A percentile compares a stretch with the other conserved stretches of the same genome.
phyloP scores from a whole-genome alignment of 2,113 vertebrate species.

The Chamaetylas fuelleborni region DNA sequence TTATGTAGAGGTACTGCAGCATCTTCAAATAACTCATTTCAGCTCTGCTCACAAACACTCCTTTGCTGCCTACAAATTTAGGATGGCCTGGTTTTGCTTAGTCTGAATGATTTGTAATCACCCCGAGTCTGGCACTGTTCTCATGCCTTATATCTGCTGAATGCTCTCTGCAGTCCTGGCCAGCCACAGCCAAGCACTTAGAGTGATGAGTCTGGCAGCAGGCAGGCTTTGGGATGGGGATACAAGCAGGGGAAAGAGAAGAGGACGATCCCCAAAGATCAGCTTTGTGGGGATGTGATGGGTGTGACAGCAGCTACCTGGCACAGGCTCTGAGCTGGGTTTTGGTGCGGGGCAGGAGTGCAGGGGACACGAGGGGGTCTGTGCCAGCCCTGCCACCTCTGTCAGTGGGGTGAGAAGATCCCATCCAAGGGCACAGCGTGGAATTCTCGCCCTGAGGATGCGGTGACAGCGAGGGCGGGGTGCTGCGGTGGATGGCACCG shows the following conservation, averaged over 20 bases:
- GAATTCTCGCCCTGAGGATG: background rate
- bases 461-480: rapidly evolving
- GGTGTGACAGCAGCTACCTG: background rate
- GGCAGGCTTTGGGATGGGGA: background rate
- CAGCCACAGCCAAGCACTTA: background rate
- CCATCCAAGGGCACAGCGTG: background rate
- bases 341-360: background rate
- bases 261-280: background rate
- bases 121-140: background rate
- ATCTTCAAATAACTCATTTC: background rate
- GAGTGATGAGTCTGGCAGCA: background rate
- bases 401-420: rapidly evolving
- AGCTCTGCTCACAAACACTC: background rate
- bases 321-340: background rate
- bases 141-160: background rate
- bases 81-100: background rate
- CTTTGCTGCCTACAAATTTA: background rate
- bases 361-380: background rate
- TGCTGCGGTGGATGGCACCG: background rate
- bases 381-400: background rate
- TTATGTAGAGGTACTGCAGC: background rate
- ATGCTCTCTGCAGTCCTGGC: background rate
- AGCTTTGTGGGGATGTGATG: background rate
- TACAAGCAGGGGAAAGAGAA: background rate
- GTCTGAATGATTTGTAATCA: background rate